Conservation (phyloP, 1,140 invertebrate species). For the Acromyrmex heyeri region DNA sequence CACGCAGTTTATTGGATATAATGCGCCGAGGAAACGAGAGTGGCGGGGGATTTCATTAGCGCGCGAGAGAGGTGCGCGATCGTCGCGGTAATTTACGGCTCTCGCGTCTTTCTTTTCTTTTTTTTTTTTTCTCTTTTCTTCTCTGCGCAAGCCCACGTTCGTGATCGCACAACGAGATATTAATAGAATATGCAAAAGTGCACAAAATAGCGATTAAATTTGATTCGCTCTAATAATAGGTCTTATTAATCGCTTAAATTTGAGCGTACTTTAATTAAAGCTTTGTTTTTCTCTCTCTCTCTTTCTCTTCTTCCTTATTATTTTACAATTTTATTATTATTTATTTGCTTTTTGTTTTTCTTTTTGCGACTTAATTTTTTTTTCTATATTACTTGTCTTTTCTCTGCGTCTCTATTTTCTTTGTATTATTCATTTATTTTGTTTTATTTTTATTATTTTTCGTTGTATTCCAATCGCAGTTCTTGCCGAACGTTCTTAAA, state of each 20-base stretch:
- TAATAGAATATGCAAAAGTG: conserved; percentile 35
- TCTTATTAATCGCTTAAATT: conserved; percentile 30
- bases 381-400: no score
- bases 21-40: conserved; percentile 19
- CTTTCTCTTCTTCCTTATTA: not conserved
- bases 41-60: conserved; percentile 41
- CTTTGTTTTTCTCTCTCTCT: not conserved
- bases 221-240: not conserved
- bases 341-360: no score
- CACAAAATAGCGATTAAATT: conserved; percentile 27
- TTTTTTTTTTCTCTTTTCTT: not conserved
- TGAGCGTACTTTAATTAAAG: conserved; percentile 1
- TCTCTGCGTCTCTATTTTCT: no score
- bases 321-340: no score
- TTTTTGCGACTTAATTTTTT: no score
- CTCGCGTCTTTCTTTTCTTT: not conserved
- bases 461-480: no score
- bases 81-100: conserved; percentile 17
- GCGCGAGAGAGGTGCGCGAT: not conserved
- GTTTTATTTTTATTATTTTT: no score
- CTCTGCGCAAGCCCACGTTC: not conserved
- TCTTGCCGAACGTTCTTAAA: no score
- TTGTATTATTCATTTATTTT: no score
- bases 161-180: conserved; percentile 1
- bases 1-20: conserved; percentile 35